These are phyloP conservation scores for Tautogolabrus adspersus DNA, from an alignment of 2,113 vertebrate species.

Conservation along the genomic window DNA sequence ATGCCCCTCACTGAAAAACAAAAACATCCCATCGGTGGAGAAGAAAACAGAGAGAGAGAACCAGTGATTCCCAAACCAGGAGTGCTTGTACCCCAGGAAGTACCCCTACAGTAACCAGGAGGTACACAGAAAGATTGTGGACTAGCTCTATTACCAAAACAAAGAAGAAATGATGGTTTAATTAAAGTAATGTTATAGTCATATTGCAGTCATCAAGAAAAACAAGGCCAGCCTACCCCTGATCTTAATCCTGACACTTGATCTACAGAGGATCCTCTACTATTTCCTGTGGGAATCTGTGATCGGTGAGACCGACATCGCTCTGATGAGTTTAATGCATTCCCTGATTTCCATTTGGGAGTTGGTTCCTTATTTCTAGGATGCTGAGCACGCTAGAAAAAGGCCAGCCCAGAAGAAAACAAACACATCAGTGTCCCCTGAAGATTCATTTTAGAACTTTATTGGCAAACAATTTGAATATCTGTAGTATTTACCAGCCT, in stretches of 20 bases:
- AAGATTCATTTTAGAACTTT: background rate
- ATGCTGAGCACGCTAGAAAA: slow-evolving; percentile 42
- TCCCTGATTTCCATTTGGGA: slow-evolving; percentile 59
- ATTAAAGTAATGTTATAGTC: no score
- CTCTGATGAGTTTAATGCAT: slow-evolving; percentile 54
- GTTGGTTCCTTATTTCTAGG: slow-evolving; percentile 20
- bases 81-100: no score
- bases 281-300: slow-evolving; percentile 55
- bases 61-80: no score
- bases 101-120: no score
- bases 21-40: background rate
- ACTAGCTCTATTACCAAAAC: no score
- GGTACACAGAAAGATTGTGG: no score
- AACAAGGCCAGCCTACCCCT: slow-evolving; percentile 62
- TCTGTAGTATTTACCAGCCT: slow-evolving; percentile 71
- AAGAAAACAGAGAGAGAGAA: background rate
- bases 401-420: background rate
- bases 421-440: background rate
- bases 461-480: slow-evolving; percentile 7
- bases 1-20: background rate
- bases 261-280: slow-evolving; percentile 54
- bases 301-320: slow-evolving; percentile 11
- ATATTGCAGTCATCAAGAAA: background rate
- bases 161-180: no score
- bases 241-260: slow-evolving; percentile 68